Conservation (phyloP, 2,113 vertebrate species). For the Hydropotes inermis region DNA sequence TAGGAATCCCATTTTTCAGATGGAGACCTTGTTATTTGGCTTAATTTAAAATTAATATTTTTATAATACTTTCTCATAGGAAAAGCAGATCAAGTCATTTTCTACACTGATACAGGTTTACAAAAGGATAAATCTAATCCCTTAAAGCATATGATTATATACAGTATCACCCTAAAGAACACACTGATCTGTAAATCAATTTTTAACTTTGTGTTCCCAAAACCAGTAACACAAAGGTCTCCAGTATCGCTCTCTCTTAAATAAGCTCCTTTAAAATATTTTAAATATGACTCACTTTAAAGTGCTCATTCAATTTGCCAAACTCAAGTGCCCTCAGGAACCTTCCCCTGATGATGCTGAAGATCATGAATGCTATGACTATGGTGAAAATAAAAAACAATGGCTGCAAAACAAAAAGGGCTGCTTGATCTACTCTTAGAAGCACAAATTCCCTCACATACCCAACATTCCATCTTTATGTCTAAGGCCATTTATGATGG, state of each 20-base stretch:
- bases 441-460: not conserved
- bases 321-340: not conserved
- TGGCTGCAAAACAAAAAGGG: not conserved
- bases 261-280: not conserved
- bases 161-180: not conserved
- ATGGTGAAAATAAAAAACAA: not conserved
- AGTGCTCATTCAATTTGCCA: not conserved
- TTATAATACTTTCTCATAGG: not conserved
- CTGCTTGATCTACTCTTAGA: not conserved
- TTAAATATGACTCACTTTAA: not conserved
- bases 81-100: not conserved
- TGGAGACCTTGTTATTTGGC: constrained; percentile 19
- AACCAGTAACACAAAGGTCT: not conserved
- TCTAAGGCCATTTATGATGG: not conserved
- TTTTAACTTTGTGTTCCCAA: not conserved
- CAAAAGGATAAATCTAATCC: not conserved
- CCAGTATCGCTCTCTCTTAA: not conserved
- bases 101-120: not conserved
- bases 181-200: not conserved
- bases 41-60: constrained; percentile 53
- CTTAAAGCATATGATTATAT: not conserved
- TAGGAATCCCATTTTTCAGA: constrained; percentile 35
- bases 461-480: not conserved
- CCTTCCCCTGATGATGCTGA: not conserved
- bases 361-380: not conserved